Evolutionary conservation across 1,140 invertebrate genomes (phyloP).

Genomic region (Ceratitis capitata): DNA sequence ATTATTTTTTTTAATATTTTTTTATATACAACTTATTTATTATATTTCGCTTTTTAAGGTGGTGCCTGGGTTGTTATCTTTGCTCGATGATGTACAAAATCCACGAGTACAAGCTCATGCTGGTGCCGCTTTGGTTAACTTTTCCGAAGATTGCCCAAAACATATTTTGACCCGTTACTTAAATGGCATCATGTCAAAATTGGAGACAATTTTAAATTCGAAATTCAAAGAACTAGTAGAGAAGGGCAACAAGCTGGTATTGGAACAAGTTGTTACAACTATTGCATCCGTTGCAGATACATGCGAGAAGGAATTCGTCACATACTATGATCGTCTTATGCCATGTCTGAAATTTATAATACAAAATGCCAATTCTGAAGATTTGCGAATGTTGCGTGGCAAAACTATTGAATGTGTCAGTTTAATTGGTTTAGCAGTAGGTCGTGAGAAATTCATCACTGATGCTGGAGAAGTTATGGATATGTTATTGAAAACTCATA

Average conservation of each 20-base stretch:
- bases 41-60: constrained; percentile 67
- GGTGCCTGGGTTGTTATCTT: constrained; percentile 86
- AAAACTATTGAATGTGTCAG: constrained; percentile 99
- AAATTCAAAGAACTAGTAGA: constrained; percentile 96
- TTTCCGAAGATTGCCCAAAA: constrained; percentile 98
- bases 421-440: constrained; percentile 97
- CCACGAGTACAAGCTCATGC: constrained; percentile 94
- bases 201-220: constrained; percentile 88
- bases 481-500: constrained; percentile 90
- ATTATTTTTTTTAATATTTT: neutral
- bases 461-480: constrained; percentile 98
- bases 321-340: constrained; percentile 88
- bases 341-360: constrained; percentile 98
- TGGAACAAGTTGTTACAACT: constrained; percentile 97
- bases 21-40: neutral
- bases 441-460: constrained; percentile 90
- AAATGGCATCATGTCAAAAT: constrained; percentile 88
- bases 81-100: constrained; percentile 91
- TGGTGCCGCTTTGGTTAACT: constrained; percentile 97
- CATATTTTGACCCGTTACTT: constrained; percentile 91
- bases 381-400: constrained; percentile 88
- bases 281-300: constrained; percentile 99
- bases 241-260: constrained; percentile 93
- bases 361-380: constrained; percentile 87
- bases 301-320: constrained; percentile 95